These are phyloP conservation scores for Creontiades dilutus DNA, from an alignment of 2,888 invertebrate genomes.

Conservation along the genomic window DNA sequence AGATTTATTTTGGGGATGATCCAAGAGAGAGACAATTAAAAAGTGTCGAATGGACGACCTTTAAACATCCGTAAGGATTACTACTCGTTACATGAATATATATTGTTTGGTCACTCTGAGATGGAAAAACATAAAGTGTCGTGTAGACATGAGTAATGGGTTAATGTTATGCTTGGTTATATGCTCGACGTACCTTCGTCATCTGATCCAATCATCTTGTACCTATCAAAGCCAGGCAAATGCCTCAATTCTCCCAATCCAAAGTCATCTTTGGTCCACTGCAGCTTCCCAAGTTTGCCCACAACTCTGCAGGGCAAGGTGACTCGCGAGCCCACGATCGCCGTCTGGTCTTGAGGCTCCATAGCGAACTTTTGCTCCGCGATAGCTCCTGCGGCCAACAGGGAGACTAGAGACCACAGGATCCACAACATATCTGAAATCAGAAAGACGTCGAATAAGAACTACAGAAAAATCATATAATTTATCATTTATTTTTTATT, in stretches of 20 bases:
- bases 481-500: too few relatives aligned
- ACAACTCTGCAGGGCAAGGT: slow-evolving; percentile 94
- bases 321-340: slow-evolving; percentile 91
- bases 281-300: slow-evolving; percentile 92
- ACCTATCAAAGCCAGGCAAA: slow-evolving; percentile 94
- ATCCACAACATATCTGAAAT: slow-evolving; percentile 64
- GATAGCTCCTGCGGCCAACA: slow-evolving; percentile 47
- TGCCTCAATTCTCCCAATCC: slow-evolving; percentile 95
- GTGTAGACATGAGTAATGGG: too few relatives aligned
- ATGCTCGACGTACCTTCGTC: slow-evolving; percentile 89
- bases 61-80: too few relatives aligned
- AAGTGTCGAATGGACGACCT: too few relatives aligned
- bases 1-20: too few relatives aligned
- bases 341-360: slow-evolving; percentile 94
- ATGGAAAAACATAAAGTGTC: too few relatives aligned
- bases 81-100: too few relatives aligned
- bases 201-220: slow-evolving; percentile 97
- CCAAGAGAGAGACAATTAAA: too few relatives aligned
- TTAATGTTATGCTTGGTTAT: too few relatives aligned
- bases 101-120: too few relatives aligned
- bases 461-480: too few relatives aligned
- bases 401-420: slow-evolving; percentile 45
- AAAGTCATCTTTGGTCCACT: slow-evolving; percentile 98
- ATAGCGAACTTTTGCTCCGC: slow-evolving; percentile 91
- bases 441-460: not conserved